These are phyloP conservation scores for Nesoenas mayeri DNA, from an alignment of 2,113 vertebrate species.

Conservation along the genomic window DNA sequence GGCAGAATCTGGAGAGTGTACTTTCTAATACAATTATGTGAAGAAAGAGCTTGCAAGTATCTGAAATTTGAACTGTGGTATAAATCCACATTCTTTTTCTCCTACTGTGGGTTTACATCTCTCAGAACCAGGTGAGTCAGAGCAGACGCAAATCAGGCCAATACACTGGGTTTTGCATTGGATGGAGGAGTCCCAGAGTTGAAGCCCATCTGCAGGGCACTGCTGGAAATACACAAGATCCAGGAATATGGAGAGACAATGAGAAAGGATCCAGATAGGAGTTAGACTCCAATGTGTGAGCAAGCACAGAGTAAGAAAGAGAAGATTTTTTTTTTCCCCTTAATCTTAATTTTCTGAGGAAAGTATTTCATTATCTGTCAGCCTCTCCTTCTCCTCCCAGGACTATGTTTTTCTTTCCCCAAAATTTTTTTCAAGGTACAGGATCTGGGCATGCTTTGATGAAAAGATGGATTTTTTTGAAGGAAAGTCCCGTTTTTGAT, in stretches of 20 bases:
- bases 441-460: background rate
- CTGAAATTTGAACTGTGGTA: background rate
- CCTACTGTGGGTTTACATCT: background rate
- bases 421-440: background rate
- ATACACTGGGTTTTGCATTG: background rate
- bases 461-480: background rate
- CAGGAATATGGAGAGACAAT: background rate
- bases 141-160: background rate
- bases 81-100: background rate
- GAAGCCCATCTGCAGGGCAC: background rate
- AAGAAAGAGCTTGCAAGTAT: background rate
- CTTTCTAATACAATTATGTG: background rate
- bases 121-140: background rate
- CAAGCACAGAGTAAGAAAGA: background rate
- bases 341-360: too few species aligned
- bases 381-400: background rate
- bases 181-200: background rate
- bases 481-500: background rate
- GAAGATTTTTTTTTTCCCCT: background rate
- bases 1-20: background rate
- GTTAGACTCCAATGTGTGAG: background rate
- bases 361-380: background rate
- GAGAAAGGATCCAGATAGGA: background rate
- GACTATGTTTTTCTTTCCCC: background rate
- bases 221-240: background rate